Evolutionary conservation across 2,113 vertebrate genomes (phyloP).

Genomic region (Vireo altiloquus): DNA sequence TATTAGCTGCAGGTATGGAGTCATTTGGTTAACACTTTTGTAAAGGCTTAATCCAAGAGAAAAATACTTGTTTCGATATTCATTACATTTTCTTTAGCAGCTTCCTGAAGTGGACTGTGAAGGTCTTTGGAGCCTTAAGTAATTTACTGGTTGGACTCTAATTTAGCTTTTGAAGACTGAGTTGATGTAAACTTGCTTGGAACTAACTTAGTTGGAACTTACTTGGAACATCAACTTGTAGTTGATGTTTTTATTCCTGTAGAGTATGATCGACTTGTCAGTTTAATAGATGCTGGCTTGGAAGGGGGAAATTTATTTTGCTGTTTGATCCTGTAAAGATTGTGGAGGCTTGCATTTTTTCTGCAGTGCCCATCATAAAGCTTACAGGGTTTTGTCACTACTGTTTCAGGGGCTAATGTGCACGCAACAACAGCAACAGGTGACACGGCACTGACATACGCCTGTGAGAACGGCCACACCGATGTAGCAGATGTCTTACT

Average conservation of each 20-base stretch:
- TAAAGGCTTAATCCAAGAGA: neutral
- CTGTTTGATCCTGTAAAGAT: neutral
- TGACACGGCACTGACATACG: slow-evolving; percentile 95
- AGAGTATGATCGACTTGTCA: neutral
- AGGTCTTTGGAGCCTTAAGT: neutral
- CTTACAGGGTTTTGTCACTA: neutral
- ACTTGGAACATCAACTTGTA: neutral
- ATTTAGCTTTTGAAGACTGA: neutral
- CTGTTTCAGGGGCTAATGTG: slow-evolving; percentile 88
- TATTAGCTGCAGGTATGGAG: slow-evolving; percentile 89
- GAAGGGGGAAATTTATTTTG: neutral
- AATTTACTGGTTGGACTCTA: neutral
- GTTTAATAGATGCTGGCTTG: neutral
- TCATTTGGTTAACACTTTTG: neutral
- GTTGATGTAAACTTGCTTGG: neutral
- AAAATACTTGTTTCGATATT: rapidly evolving
- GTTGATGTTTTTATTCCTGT: neutral
- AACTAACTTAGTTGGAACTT: neutral
- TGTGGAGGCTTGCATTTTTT: rapidly evolving
- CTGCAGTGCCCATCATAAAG: neutral
- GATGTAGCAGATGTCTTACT: slow-evolving; percentile 97
- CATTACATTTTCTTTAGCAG: neutral
- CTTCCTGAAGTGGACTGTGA: neutral
- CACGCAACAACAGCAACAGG: slow-evolving; percentile 97
- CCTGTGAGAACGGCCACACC: slow-evolving; percentile 98